phyloP scores from a whole-genome alignment of 2,888 invertebrate species.

The Alsophila aescularia region DNA sequence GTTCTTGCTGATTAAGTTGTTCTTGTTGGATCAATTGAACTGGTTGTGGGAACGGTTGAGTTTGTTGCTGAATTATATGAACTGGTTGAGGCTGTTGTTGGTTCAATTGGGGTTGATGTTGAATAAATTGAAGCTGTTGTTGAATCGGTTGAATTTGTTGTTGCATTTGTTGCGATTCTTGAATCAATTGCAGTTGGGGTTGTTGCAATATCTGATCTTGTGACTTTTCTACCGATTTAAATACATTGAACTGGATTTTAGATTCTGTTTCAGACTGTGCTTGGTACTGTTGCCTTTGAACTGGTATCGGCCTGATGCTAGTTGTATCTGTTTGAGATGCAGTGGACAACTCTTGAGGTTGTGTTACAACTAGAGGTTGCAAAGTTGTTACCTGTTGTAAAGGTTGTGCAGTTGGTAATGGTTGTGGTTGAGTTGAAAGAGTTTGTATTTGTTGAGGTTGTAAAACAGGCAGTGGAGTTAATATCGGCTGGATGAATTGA shows the following conservation, averaged over 20 bases:
- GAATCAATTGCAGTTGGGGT: constrained; percentile 27
- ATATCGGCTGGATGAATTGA: background rate
- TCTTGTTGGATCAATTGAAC: constrained; percentile 1
- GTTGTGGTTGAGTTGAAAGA: constrained; percentile 9
- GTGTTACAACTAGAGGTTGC: constrained; percentile 16
- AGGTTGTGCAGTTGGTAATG: constrained; percentile 9
- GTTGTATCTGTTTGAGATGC: constrained; percentile 9
- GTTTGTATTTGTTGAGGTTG: constrained; percentile 12
- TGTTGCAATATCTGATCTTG: constrained; percentile 1
- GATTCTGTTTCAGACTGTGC: constrained; percentile 9
- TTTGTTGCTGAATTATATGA: constrained; percentile 28
- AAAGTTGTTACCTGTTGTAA: constrained; percentile 5
- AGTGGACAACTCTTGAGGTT: constrained; percentile 14
- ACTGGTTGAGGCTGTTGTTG: constrained; percentile 13
- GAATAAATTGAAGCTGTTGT: constrained; percentile 22
- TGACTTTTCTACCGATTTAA: background rate
- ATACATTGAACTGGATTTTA: constrained; percentile 6
- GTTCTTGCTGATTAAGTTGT: constrained; percentile 1
- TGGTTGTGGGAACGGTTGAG: constrained; percentile 32
- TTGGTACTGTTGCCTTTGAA: constrained; percentile 8
- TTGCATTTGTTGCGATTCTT: constrained; percentile 30
- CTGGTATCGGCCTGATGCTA: constrained; percentile 7
- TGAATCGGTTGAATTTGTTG: constrained; percentile 28
- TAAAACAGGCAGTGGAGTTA: constrained; percentile 5
- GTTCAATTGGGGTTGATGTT: constrained; percentile 14